phyloP scores from a whole-genome alignment of 1,140 invertebrate species.

The Coelopa frigida region DNA sequence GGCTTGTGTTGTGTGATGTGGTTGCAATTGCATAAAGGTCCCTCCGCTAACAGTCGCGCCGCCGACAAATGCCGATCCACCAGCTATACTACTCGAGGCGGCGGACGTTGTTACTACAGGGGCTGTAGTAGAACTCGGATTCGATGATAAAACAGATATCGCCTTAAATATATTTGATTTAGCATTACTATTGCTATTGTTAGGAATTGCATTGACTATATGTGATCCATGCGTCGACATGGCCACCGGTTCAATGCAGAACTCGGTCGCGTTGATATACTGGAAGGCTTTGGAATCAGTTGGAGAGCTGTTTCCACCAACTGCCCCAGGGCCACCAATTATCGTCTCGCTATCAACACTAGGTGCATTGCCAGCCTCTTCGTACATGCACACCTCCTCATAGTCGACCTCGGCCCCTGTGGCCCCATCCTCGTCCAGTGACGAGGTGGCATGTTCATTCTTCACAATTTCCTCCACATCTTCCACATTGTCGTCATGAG shows the following conservation, averaged over 20 bases:
- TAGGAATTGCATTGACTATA: not conserved
- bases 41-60: too few species aligned
- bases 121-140: too few species aligned
- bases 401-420: constrained; percentile 34
- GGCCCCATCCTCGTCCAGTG: constrained; percentile 35
- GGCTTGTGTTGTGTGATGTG: constrained; percentile 10
- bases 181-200: not conserved
- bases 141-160: too few species aligned
- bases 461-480: constrained; percentile 35
- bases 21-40: too few species aligned
- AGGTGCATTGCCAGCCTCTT: constrained; percentile 30
- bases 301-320: constrained; percentile 5
- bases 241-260: constrained; percentile 26
- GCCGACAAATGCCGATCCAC: too few species aligned
- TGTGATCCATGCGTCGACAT: too few species aligned
- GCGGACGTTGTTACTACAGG: not conserved
- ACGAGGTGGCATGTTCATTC: constrained; percentile 21
- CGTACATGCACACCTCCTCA: constrained; percentile 37
- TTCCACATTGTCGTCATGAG: constrained; percentile 23
- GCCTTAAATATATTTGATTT: constrained; percentile 7
- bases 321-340: constrained; percentile 8
- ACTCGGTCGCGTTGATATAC: constrained; percentile 32
- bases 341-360: constrained; percentile 24
- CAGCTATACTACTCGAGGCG: not conserved
- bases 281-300: constrained; percentile 21